Percentiles rank a stretch among this genome's conserved stretches.
Evolutionary conservation across 2,797 vertebrate genomes (phyloP).

Genomic region (Prunella strophiata): DNA sequence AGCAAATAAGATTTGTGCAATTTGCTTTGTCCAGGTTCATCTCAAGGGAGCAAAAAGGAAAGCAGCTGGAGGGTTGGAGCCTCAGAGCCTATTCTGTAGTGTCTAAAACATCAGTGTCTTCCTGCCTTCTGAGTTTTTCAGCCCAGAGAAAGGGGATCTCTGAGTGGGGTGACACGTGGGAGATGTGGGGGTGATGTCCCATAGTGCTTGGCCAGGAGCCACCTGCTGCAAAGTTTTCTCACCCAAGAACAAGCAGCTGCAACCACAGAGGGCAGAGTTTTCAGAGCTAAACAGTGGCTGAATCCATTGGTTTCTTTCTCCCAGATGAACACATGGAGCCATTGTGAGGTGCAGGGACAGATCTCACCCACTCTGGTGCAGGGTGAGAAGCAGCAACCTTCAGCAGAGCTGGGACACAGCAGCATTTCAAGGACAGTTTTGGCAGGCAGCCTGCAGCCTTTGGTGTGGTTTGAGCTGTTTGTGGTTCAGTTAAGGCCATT

Average conservation of each 20-base stretch:
- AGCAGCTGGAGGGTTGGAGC: background rate
- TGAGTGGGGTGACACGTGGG: background rate
- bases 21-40: background rate
- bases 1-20: background rate
- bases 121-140: background rate
- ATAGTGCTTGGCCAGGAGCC: background rate
- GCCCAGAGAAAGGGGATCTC: background rate
- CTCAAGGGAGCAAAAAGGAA: background rate
- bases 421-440: background rate
- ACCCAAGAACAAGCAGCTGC: background rate
- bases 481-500: background rate
- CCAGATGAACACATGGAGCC: background rate
- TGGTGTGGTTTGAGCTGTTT: accelerated
- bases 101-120: background rate
- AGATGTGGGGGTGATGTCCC: background rate
- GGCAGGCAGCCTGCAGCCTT: background rate
- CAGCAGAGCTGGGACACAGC: background rate
- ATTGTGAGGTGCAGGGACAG: background rate
- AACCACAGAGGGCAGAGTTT: background rate
- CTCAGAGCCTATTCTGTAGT: background rate
- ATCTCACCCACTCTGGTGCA: background rate
- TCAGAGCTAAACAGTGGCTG: background rate
- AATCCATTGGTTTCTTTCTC: background rate
- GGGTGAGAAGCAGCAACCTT: background rate
- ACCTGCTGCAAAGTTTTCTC: background rate